Conservation (phyloP, 2,888 invertebrate species). For the Timema cristinae region DNA sequence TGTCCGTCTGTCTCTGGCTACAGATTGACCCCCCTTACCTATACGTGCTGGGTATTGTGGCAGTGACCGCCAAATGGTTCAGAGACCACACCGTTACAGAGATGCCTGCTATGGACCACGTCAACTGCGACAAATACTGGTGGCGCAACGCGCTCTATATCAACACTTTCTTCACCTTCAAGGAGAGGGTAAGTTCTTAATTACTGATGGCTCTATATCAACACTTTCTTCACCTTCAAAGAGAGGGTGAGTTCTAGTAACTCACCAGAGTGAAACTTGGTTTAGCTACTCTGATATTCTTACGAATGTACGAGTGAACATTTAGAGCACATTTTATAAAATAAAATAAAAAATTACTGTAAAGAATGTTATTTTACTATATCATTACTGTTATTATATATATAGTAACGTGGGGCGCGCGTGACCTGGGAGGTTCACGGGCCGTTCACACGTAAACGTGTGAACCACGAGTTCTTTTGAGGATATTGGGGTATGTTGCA, state of each 20-base stretch:
- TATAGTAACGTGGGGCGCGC: too few relatives aligned
- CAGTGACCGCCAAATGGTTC: slow-evolving; percentile 66
- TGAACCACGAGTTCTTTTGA: too few relatives aligned
- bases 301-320: too few relatives aligned
- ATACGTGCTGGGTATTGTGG: slow-evolving; percentile 53
- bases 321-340: too few relatives aligned
- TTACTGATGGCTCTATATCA: not conserved
- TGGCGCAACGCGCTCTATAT: slow-evolving; percentile 82
- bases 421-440: too few relatives aligned
- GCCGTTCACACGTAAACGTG: too few relatives aligned
- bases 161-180: slow-evolving; percentile 72
- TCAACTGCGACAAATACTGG: slow-evolving; percentile 72
- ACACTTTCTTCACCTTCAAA: slow-evolving; percentile 59
- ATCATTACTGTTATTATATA: too few relatives aligned
- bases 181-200: slow-evolving; percentile 62
- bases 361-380: too few relatives aligned
- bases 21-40: slow-evolving; percentile 61
- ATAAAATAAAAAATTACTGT: too few relatives aligned
- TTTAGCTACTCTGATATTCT: not conserved
- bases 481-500: too few relatives aligned
- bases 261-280: not conserved
- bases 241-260: slow-evolving; percentile 61
- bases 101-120: slow-evolving; percentile 63
- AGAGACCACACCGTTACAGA: slow-evolving; percentile 70
- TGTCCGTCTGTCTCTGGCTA: not conserved